These are phyloP conservation scores for Syrista parreyssii DNA, from an alignment of 2,888 invertebrate genomes.

Conservation along the genomic window DNA sequence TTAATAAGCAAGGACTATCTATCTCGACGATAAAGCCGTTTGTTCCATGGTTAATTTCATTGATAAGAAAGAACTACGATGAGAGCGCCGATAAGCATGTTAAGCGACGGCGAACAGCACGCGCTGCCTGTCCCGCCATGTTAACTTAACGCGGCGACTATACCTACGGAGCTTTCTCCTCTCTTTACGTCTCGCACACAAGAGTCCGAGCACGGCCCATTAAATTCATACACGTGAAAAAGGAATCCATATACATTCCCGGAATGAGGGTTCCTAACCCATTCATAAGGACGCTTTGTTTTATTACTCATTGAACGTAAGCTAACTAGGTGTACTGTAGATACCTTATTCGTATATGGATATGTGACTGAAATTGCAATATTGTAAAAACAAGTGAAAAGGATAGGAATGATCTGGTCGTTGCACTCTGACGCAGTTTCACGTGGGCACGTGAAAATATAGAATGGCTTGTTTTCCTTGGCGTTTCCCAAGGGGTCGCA, in stretches of 20 bases:
- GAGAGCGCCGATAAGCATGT: conserved; percentile 18
- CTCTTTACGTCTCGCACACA: background rate
- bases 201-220: background rate
- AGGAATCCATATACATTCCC: background rate
- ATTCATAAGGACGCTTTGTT: too few species aligned
- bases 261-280: background rate
- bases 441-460: background rate
- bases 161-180: background rate
- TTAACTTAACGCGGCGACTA: background rate
- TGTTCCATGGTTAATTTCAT: conserved; percentile 40
- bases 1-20: conserved; percentile 35
- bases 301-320: too few species aligned
- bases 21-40: conserved; percentile 39
- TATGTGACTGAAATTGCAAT: background rate
- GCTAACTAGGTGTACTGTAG: background rate
- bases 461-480: background rate
- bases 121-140: background rate
- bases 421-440: background rate
- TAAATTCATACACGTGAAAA: background rate
- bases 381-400: background rate
- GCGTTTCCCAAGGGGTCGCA: background rate
- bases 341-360: background rate
- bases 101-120: conserved; percentile 9
- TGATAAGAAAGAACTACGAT: conserved; percentile 27
- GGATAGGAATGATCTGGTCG: background rate